phyloP scores from a whole-genome alignment of 2,888 invertebrate genomes.

The Pomacea canaliculata region DNA sequence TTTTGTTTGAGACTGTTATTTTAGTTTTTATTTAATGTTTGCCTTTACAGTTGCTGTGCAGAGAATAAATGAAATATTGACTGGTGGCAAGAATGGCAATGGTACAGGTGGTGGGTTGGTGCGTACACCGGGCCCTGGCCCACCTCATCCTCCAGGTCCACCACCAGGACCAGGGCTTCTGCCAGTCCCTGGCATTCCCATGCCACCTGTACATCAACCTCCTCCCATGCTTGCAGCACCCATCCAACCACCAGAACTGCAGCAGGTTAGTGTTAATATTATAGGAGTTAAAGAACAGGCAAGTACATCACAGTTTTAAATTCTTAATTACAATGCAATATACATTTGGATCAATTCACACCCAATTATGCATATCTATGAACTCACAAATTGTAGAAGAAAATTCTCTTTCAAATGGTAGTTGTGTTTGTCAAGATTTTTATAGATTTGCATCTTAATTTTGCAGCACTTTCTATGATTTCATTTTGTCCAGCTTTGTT shows the following conservation, averaged over 20 bases:
- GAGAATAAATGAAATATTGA: conserved; percentile 73
- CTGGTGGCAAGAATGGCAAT: conserved; percentile 16
- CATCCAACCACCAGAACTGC: conserved; percentile 20
- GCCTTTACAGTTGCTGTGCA: conserved; percentile 72
- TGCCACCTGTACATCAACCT: conserved; percentile 28
- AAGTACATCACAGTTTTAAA: neutral
- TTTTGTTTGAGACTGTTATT: neutral
- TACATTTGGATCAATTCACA: neutral
- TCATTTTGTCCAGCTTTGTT: too few relatives aligned
- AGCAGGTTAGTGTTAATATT: neutral
- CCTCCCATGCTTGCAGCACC: conserved; percentile 24
- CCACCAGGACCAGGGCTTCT: conserved; percentile 56
- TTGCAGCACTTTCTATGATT: too few relatives aligned
- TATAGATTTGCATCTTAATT: too few relatives aligned
- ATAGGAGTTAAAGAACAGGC: neutral
- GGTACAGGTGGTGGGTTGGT: conserved; percentile 23
- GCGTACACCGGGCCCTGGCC: conserved; percentile 35
- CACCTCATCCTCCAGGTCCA: conserved; percentile 30
- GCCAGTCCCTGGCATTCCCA: conserved; percentile 19
- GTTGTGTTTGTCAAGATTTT: too few relatives aligned
- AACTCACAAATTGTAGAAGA: too few relatives aligned
- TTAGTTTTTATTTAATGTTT: neutral
- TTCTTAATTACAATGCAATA: neutral
- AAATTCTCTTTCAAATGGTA: too few relatives aligned
- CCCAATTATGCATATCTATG: neutral